Conservation (phyloP, 1,140 invertebrate species). For the Drosophila lowei region DNA sequence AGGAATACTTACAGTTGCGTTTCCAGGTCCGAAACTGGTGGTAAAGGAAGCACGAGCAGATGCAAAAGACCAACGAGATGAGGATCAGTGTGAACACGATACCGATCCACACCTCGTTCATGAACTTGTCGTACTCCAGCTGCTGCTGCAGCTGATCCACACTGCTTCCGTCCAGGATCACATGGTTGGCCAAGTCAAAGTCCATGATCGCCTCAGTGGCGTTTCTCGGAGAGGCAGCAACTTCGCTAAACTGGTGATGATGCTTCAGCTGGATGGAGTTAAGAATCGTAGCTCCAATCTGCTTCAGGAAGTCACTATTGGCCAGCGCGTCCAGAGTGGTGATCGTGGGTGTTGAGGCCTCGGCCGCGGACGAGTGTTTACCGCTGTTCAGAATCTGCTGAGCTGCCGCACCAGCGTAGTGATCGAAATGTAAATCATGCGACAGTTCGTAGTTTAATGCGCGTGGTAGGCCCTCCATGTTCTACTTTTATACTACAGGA, state of each 20-base stretch:
- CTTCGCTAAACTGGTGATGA: constrained; percentile 42
- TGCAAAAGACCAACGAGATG: constrained; percentile 81
- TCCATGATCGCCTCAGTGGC: constrained; percentile 62
- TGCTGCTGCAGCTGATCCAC: constrained; percentile 77
- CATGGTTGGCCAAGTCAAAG: constrained; percentile 62
- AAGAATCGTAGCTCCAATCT: constrained; percentile 70
- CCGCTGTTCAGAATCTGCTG: constrained; percentile 69
- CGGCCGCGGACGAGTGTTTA: constrained; percentile 38
- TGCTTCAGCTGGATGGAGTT: constrained; percentile 73
- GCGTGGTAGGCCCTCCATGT: constrained; percentile 68
- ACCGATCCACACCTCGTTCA: constrained; percentile 83
- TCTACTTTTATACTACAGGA: constrained; percentile 38
- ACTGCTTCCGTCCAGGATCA: constrained; percentile 69
- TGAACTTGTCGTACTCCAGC: constrained; percentile 81
- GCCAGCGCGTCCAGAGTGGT: constrained; percentile 48
- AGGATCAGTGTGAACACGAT: constrained; percentile 78
- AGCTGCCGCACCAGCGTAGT: constrained; percentile 58
- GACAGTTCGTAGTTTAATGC: constrained; percentile 78
- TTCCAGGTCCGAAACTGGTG: constrained; percentile 82
- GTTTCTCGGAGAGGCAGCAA: constrained; percentile 17
- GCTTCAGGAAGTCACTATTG: constrained; percentile 70
- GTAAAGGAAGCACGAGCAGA: constrained; percentile 82
- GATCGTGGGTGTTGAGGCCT: constrained; percentile 68
- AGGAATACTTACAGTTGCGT: constrained; percentile 79
- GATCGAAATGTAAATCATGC: constrained; percentile 74